Evolutionary conservation across 2,797 vertebrate species (phyloP), one percentile per base, ranked within the genome.

Genomic region (Todus mexicanus): DNA sequence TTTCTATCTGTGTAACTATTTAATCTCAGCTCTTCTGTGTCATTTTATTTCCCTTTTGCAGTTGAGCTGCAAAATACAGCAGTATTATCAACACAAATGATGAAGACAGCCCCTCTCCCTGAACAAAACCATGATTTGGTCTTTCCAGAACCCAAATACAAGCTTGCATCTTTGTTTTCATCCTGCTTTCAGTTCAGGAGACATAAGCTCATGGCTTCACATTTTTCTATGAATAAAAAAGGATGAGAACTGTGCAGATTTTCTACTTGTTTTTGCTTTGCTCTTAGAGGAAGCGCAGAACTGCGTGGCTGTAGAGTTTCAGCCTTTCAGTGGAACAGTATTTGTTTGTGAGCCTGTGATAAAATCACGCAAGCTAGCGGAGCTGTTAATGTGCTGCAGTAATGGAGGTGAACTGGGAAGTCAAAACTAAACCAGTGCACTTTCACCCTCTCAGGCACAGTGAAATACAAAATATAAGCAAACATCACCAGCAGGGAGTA

Each of bases 401-500:
- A 75, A 72, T 7, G 23, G 87, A 78, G 51, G 75, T 83, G 76
- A 87, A 81, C 37, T 65, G 73, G 33, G 38, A 93, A 94, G 81
- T 61, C 66, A 93, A 69, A 94, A 84, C 63, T 42, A 75, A 74
- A 70, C 19, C n/a, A 69, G 40, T 33, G n/a, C 54, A 48, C 61
- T 92, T 87, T 89, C 27, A 76, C 63, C 68, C 68, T 93, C 53
- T 15, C 38, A 90, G 50, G 45, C 22, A 1, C 60, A 87, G 26
- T 40, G 65, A 87, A 92, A 85, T 40, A 85, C 47, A 87, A 53
- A 89, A 92, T 64, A 70, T 50, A 94, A 96, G 80, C 64, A 93
- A 93, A 89, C 22, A 70, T 31, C 43, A 73, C 27, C 47, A 78
- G 47, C 29, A 19, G 72, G 79, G 78, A 89, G 78, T 64, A 85